phyloP scores from a whole-genome alignment of 2,888 invertebrate species.

The Pomacea canaliculata region DNA sequence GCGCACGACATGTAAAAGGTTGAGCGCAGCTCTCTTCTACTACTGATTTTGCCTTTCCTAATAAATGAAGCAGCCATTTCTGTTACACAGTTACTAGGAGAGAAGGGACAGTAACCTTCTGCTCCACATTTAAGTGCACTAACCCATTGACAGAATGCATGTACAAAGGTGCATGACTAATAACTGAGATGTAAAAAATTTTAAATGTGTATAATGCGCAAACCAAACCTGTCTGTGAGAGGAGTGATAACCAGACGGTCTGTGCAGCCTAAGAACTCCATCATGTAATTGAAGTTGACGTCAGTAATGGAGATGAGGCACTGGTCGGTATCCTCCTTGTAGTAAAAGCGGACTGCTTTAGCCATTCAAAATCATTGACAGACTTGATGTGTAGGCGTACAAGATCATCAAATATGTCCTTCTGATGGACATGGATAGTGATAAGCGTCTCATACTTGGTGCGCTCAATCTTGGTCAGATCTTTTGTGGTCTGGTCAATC shows the following conservation, averaged over 20 bases:
- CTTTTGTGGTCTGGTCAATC: conserved; percentile 94
- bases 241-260: conserved; percentile 96
- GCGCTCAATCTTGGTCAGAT: conserved; percentile 89
- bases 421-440: conserved; percentile 96
- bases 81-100: too few species aligned
- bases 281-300: conserved; percentile 93
- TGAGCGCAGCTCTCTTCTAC: too few species aligned
- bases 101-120: too few species aligned
- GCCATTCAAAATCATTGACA: conserved; percentile 94
- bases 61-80: too few species aligned
- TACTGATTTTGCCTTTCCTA: too few species aligned
- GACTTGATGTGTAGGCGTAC: conserved; percentile 87
- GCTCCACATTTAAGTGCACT: too few species aligned
- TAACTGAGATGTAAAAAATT: too few species aligned
- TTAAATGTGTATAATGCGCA: background rate
- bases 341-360: conserved; percentile 97
- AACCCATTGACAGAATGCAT: too few species aligned
- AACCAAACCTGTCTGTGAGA: conserved; percentile 86
- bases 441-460: conserved; percentile 96
- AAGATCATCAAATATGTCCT: conserved; percentile 96
- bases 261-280: conserved; percentile 96
- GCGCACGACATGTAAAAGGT: too few species aligned
- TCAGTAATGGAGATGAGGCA: conserved; percentile 94
- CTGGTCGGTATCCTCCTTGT: conserved; percentile 93
- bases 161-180: too few species aligned